Conservation (phyloP, 2,888 invertebrate genomes). For the Ichneumon xanthorius region DNA sequence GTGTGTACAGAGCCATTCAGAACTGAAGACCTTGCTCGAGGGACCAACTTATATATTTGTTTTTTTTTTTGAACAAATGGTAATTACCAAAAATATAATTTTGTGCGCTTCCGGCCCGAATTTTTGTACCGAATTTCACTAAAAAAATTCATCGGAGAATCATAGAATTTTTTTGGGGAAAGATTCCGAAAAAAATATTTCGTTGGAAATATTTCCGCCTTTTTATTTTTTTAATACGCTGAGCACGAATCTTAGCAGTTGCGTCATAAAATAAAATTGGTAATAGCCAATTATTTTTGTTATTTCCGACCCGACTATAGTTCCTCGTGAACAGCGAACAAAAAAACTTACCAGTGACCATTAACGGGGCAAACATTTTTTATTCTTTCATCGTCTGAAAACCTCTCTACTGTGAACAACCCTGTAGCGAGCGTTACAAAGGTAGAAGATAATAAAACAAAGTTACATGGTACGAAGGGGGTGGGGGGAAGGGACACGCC, state of each 20-base stretch:
- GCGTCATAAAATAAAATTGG: not conserved
- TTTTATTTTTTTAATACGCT: not conserved
- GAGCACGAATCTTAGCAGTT: not conserved
- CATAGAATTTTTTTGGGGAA: no score
- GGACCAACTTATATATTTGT: not conserved
- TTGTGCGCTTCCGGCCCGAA: not conserved
- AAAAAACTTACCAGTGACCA: no score
- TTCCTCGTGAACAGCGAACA: no score
- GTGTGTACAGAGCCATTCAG: constrained; percentile 34
- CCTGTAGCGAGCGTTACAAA: constrained; percentile 49
- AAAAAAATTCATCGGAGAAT: no score
- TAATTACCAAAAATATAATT: not conserved
- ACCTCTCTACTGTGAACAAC: constrained; percentile 28
- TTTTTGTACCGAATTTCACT: not conserved
- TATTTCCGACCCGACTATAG: no score
- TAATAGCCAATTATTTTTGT: no score
- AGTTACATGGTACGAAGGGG: constrained; percentile 48
- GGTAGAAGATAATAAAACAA: constrained; percentile 56
- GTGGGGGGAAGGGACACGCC: constrained; percentile 29
- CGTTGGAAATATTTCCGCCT: not conserved
- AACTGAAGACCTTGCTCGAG: not conserved
- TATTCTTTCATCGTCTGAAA: not conserved
- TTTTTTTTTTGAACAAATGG: not conserved
- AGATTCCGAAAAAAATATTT: no score
- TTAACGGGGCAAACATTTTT: no score